These are phyloP conservation scores for Ardeotis arabs DNA, from an alignment of 2,113 vertebrate genomes.

Conservation along the genomic window DNA sequence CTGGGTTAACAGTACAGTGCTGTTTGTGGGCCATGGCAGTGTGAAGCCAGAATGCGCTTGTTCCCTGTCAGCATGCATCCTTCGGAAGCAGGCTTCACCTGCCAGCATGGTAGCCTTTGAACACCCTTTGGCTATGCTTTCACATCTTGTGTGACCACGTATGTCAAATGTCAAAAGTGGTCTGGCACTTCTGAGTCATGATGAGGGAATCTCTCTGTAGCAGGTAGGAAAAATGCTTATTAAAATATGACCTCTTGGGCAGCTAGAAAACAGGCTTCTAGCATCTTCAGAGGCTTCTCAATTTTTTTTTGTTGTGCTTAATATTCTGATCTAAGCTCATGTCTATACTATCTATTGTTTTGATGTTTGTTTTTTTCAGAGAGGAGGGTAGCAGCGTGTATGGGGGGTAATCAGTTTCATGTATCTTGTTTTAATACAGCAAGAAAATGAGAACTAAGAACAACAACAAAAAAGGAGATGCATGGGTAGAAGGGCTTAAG, in stretches of 20 bases:
- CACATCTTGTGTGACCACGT: background rate
- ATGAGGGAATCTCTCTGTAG: background rate
- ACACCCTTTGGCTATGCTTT: background rate
- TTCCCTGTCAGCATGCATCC: background rate
- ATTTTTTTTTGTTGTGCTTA: background rate
- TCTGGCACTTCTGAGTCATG: background rate
- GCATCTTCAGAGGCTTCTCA: background rate
- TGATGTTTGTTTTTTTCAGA: background rate
- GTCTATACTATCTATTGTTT: background rate
- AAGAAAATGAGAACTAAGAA: background rate
- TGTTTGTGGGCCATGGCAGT: background rate
- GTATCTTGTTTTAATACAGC: background rate
- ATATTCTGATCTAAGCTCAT: background rate
- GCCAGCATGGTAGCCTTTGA: accelerated
- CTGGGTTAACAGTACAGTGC: accelerated
- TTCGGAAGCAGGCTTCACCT: background rate
- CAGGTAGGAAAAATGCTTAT: background rate
- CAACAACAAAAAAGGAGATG: too few species aligned
- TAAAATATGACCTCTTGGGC: background rate
- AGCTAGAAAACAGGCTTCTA: background rate
- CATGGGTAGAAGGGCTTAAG: background rate
- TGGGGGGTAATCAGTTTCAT: background rate
- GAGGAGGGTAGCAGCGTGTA: background rate
- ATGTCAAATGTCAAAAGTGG: background rate
- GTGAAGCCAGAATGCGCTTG: accelerated